Conservation (phyloP, 2,888 invertebrate genomes). For the Synanthedon myopaeformis region DNA sequence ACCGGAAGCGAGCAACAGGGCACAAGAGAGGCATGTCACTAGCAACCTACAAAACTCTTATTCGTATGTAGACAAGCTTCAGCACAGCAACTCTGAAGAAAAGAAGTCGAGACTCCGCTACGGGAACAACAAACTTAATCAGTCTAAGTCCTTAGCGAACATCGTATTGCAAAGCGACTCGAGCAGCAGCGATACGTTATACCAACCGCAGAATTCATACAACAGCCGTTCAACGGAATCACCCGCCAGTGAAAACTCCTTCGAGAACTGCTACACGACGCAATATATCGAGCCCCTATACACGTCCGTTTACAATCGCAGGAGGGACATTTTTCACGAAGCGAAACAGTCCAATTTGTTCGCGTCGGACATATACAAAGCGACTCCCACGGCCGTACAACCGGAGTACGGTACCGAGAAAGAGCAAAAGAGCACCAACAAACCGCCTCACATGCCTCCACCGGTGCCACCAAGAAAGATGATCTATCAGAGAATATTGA, state of each 20-base stretch:
- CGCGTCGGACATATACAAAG: conserved; percentile 60
- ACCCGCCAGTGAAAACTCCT: conserved; percentile 59
- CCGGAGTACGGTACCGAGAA: conserved; percentile 44
- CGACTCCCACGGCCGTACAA: conserved; percentile 60
- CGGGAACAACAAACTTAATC: conserved; percentile 56
- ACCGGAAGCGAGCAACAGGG: conserved; percentile 29
- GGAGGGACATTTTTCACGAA: conserved; percentile 57
- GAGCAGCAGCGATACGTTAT: conserved; percentile 59
- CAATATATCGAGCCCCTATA: conserved; percentile 62
- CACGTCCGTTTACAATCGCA: conserved; percentile 55
- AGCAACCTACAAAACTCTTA: conserved; percentile 51
- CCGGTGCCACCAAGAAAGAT: conserved; percentile 71
- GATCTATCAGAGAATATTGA: conserved; percentile 62
- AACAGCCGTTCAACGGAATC: conserved; percentile 58
- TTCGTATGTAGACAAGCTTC: conserved; percentile 45
- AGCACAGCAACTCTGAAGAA: conserved; percentile 41
- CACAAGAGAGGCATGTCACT: conserved; percentile 36
- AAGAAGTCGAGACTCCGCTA: conserved; percentile 50
- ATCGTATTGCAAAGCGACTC: conserved; percentile 61
- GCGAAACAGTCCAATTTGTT: conserved; percentile 48
- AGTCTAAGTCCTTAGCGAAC: conserved; percentile 62
- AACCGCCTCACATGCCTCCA: conserved; percentile 68
- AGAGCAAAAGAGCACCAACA: conserved; percentile 45
- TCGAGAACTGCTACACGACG: conserved; percentile 53
- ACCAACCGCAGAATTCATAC: conserved; percentile 56